phyloP scores from a whole-genome alignment of 2,113 vertebrate genomes.

The Crotalus tigris region DNA sequence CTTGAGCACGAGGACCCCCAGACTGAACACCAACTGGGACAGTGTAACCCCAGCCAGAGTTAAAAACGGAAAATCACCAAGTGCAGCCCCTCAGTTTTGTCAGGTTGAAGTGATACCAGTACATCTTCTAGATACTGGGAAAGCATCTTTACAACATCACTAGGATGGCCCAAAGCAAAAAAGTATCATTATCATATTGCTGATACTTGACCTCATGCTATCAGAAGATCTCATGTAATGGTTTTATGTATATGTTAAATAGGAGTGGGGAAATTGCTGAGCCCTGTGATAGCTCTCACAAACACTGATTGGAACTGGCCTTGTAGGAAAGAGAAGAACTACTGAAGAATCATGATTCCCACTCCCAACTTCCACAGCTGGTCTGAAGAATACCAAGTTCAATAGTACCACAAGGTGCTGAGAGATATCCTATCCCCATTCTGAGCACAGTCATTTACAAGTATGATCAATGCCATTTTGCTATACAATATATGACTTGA shows the following conservation, averaged over 20 bases:
- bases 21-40: neutral
- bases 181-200: neutral
- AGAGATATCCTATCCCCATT: neutral
- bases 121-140: neutral
- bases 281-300: neutral
- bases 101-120: neutral
- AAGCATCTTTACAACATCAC: neutral
- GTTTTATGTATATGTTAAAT: neutral
- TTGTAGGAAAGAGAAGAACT: neutral
- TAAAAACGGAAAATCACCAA: neutral
- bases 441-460: neutral
- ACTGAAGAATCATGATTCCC: neutral
- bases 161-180: neutral
- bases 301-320: neutral
- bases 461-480: neutral
- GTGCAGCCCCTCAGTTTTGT: neutral
- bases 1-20: neutral
- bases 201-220: neutral
- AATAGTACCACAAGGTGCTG: neutral
- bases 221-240: neutral
- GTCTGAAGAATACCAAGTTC: neutral
- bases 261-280: neutral
- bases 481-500: neutral
- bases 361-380: neutral
- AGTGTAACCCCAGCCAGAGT: neutral